Conservation (phyloP, 2,797 vertebrate species). For the Cirrhinus molitorella region DNA sequence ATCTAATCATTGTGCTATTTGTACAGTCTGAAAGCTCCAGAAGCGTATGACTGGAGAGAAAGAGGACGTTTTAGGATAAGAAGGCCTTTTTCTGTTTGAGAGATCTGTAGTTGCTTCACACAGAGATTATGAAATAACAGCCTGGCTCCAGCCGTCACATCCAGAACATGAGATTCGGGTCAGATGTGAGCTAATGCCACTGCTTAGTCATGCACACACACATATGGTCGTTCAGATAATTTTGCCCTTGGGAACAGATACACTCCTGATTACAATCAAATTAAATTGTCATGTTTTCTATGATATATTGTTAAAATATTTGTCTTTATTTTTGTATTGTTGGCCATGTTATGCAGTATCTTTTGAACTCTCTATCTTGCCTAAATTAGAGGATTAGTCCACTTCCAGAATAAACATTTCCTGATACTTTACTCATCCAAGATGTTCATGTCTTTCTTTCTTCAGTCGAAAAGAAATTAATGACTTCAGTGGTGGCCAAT, state of each 20-base stretch:
- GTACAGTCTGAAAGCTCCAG: slow-evolving; percentile 53
- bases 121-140: slow-evolving; percentile 63
- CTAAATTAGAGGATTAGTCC: not conserved
- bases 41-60: slow-evolving; percentile 59
- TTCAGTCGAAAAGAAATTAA: too few relatives aligned
- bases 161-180: slow-evolving; percentile 36
- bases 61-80: slow-evolving; percentile 65
- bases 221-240: not conserved
- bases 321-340: not conserved
- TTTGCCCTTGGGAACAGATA: not conserved
- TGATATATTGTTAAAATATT: not conserved
- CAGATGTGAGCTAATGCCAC: slow-evolving; percentile 44
- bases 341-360: not conserved
- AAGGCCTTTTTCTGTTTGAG: slow-evolving; percentile 64
- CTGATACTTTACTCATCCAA: too few relatives aligned
- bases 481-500: too few relatives aligned
- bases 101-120: slow-evolving; percentile 66
- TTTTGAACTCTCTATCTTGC: not conserved
- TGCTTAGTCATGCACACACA: slow-evolving; percentile 3
- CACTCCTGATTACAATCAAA: not conserved
- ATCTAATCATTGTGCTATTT: slow-evolving; percentile 74
- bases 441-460: too few relatives aligned
- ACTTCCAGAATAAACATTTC: too few relatives aligned
- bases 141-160: slow-evolving; percentile 20
- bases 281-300: not conserved